Conservation (phyloP, 2,113 vertebrate species). For the Burhinus oedicnemus region DNA sequence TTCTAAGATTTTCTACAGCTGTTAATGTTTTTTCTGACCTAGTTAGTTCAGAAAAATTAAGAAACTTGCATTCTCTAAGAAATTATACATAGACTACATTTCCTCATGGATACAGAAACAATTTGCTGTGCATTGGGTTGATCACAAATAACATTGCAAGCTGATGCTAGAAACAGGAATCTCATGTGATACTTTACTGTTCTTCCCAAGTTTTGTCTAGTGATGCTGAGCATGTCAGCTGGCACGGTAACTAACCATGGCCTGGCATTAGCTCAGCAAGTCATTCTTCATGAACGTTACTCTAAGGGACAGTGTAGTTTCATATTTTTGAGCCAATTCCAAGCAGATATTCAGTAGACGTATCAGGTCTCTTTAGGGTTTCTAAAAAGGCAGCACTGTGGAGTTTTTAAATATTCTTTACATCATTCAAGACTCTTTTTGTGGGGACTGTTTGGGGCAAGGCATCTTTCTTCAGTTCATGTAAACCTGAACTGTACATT, state of each 20-base stretch:
- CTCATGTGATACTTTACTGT: not conserved
- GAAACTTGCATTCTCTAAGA: not conserved
- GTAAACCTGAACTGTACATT: not conserved
- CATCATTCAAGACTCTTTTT: not conserved
- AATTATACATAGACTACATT: not conserved
- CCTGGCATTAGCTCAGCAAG: not conserved
- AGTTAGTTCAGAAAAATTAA: not conserved
- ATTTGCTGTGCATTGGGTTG: not conserved
- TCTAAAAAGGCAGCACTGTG: not conserved
- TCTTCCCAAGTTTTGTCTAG: not conserved
- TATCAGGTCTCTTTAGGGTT: not conserved
- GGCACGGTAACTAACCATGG: not conserved
- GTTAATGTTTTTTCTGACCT: not conserved
- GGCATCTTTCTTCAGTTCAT: not conserved
- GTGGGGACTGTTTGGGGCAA: rapidly evolving
- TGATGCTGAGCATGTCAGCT: not conserved
- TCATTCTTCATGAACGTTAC: not conserved
- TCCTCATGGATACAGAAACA: not conserved
- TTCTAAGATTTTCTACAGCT: not conserved
- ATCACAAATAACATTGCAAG: not conserved
- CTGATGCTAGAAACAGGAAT: not conserved
- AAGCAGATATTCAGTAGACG: not conserved
- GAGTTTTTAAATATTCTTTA: not conserved
- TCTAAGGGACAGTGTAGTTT: not conserved
- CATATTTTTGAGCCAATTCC: not conserved